A percentile compares a stretch with the other conserved stretches of the same genome.
These are phyloP conservation scores for Anorthoa munda DNA, from an alignment of 2,888 invertebrate species.

Conservation along the genomic window DNA sequence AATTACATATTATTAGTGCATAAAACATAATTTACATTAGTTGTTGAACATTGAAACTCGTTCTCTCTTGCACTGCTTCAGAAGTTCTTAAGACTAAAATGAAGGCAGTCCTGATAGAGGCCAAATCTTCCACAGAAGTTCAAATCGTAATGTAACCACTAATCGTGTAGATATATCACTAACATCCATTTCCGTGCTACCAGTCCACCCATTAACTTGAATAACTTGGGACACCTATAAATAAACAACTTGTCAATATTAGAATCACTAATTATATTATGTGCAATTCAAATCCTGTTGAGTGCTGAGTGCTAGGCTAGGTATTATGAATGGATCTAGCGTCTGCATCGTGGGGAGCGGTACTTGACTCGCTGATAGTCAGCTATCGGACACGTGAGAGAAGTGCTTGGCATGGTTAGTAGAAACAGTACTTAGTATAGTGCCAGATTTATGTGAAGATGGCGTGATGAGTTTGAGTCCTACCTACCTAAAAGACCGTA, in stretches of 20 bases:
- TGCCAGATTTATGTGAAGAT: neutral
- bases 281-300: conserved; percentile 46
- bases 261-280: conserved; percentile 50
- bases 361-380: conserved; percentile 16
- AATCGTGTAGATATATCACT: neutral
- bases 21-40: too few relatives aligned
- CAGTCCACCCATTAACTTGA: conserved; percentile 7
- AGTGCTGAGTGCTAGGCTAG: conserved; percentile 27
- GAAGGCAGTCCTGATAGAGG: too few relatives aligned
- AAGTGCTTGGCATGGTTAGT: neutral
- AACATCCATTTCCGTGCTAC: conserved; percentile 37
- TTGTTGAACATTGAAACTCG: neutral
- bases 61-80: too few relatives aligned
- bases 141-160: neutral
- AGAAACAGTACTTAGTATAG: neutral
- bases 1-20: too few relatives aligned
- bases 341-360: conserved; percentile 13
- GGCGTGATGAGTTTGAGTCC: neutral
- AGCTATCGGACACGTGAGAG: conserved; percentile 4
- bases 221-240: conserved; percentile 42
- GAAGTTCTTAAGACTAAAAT: too few relatives aligned
- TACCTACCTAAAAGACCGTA: too few relatives aligned
- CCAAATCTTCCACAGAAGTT: neutral
- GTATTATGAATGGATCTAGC: conserved; percentile 53
- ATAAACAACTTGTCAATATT: conserved; percentile 56